Percentiles rank a stretch among this genome's conserved stretches.
These are phyloP conservation scores for Charaxes varanes DNA, from an alignment of 1,140 invertebrate species.

Conservation along the genomic window DNA sequence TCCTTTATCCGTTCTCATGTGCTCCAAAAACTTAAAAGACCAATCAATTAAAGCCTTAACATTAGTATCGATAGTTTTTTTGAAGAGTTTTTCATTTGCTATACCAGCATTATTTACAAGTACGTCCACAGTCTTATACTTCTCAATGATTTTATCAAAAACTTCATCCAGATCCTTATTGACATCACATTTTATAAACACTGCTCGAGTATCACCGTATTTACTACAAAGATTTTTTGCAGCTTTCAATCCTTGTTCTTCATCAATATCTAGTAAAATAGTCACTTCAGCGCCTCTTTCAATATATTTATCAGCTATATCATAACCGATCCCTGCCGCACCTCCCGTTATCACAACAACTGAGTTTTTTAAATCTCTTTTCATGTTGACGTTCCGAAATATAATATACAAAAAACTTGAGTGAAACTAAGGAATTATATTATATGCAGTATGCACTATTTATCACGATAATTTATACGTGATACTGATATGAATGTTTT, in stretches of 20 bases:
- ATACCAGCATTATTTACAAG: constrained; percentile 78
- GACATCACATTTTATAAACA: constrained; percentile 68
- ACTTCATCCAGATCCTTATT: constrained; percentile 57
- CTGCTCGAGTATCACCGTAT: constrained; percentile 54
- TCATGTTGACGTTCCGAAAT: constrained; percentile 20
- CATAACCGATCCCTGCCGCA: constrained; percentile 39
- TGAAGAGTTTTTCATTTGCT: constrained; percentile 66
- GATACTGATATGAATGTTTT: too few relatives aligned
- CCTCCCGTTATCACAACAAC: constrained; percentile 42
- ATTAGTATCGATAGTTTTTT: constrained; percentile 51
- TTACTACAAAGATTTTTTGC: constrained; percentile 54
- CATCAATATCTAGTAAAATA: constrained; percentile 59
- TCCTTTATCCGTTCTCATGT: constrained; percentile 76
- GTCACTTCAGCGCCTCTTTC: constrained; percentile 35
- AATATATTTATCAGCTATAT: constrained; percentile 37
- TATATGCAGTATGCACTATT: too few relatives aligned
- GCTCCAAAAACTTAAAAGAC: constrained; percentile 45
- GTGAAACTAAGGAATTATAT: too few relatives aligned
- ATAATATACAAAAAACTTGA: too few relatives aligned
- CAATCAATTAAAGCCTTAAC: constrained; percentile 45
- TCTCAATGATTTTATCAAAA: constrained; percentile 48
- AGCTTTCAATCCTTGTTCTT: constrained; percentile 33
- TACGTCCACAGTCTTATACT: constrained; percentile 74
- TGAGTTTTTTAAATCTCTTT: constrained; percentile 34
- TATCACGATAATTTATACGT: too few relatives aligned